Base-by-base conservation (phyloP, 2,888 invertebrate species). In the Megalurothrips usitatus region DNA sequence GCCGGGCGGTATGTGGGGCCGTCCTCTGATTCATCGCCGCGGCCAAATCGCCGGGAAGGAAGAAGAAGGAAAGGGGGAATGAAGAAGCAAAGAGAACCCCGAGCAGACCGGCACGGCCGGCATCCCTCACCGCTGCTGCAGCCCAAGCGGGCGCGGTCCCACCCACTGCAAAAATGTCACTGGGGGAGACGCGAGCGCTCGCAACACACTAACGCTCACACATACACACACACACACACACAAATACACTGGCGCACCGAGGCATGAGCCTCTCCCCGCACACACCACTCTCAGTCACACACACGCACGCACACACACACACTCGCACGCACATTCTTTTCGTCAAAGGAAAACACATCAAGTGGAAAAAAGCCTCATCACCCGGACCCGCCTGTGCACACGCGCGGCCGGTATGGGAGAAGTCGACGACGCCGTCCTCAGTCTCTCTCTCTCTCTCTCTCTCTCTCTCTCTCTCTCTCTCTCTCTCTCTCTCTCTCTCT, bases 311-410 rank as follows among this genome's bases (percentile, higher is more conserved):
- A 12, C 9, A 12, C 52, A 4, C 52, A 12, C 58, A 14, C 58
- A 17, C 58, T 8, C 58, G 17, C 58, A 58, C 58, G 17, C 58
- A n/a, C 58, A 58, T 58, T 58, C 58, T n/a, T 19, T n/a, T n/a
- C 58, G 17, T 58, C 58, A 58, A 10, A 58, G 11, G n/a, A 58
- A 58, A 14, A n/a, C 58, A 58, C 58, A 58, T 58, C 19, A 58
- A 58, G 58, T 58, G 58, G 58, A 58, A 58, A 58, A 58, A 58
- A 58, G 58, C 58, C 58, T 8, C 58, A 58, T 58, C 58, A 58
- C 58, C 58, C 19, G 19, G 6, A n/a, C 17, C 11, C 14, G 58
- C 58, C 58, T n/a, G 34, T 43, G 34, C 34, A 43, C 34, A 43
- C 34, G 34, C 34, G 34, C 58, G n/a, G n/a, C 58, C 19, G n/a